Base-by-base conservation (phyloP, 2,113 vertebrate species). In the Callipepla californica region DNA sequence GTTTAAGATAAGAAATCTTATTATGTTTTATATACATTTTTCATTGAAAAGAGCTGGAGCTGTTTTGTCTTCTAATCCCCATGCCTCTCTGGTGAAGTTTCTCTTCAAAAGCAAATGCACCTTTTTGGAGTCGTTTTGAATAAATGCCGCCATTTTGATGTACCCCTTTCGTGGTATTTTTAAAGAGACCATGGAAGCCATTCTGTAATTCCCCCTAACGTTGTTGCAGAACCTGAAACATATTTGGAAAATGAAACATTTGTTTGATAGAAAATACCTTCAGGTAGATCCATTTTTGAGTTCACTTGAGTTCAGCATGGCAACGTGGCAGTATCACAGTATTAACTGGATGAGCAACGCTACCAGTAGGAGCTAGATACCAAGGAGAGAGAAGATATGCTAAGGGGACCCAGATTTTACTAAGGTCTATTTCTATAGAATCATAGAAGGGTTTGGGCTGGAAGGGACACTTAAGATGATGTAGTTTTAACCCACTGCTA, bases 291-390 rank as follows among this genome's bases (percentile, higher is more conserved):
- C 65, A 16, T 66, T 85, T 63, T 23, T 53, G 3, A 59, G 19
- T 50, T 94, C 72, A 5, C 61, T 75, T 63, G 57, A 16, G 28
- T 42, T 80, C 15, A 15, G 6, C n/a, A 19, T 36, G 38, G 53
- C 30, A 34, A 8, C 20, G n/a, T 3, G 11, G 34, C 0, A 1
- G 0, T 59, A 26, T 21, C 23, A 14, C 18, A n/a, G 3, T 2
- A 25, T 50, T 70, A 2, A 62, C 21, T 45, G 55, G 50, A 44
- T 14, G 40, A 72, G 21, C 12, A 63, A 34, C 34, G 38, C 36
- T 62, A 11, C 11, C 1, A 0, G 44, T 59, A 34, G 77, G 72
- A 83, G 5, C 30, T 48, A 19, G 47, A 38, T 51, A 18, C 32
- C 11, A 15, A 28, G 67, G 50, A 42, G 26, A 2, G 69, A 16